Evolutionary conservation across 1,140 invertebrate species (phyloP).

Genomic region (Drosophila auraria): DNA sequence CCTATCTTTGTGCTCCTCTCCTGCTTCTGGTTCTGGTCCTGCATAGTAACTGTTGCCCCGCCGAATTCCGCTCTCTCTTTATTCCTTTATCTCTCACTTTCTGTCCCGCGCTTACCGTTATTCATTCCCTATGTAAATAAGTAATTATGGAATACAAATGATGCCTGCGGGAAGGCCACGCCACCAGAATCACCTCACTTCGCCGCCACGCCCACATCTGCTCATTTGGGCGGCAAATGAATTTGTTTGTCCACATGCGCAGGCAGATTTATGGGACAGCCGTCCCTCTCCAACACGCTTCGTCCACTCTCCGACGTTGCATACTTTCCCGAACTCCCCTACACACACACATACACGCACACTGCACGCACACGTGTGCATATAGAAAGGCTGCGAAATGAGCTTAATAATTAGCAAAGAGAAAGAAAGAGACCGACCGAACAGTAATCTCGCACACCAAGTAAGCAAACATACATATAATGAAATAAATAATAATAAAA

Average conservation of each 20-base stretch:
- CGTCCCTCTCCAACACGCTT: neutral
- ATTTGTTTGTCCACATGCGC: conserved; percentile 54
- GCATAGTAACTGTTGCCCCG: conserved; percentile 11
- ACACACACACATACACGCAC: conserved; percentile 2
- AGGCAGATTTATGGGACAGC: conserved; percentile 37
- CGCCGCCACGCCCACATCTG: conserved; percentile 5
- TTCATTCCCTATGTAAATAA: conserved; percentile 45
- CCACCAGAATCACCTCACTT: conserved; percentile 11
- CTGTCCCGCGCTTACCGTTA: neutral
- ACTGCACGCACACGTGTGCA: conserved; percentile 34
- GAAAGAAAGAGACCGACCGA: conserved; percentile 15
- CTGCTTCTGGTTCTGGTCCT: neutral
- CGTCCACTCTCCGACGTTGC: neutral
- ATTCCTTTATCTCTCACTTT: too few relatives aligned
- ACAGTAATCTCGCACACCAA: conserved; percentile 37
- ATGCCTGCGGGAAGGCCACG: conserved; percentile 38
- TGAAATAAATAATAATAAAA: conserved; percentile 63
- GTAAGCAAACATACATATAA: conserved; percentile 47
- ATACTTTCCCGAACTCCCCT: conserved; percentile 10
- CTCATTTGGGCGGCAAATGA: conserved; percentile 21
- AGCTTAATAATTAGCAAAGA: conserved; percentile 66
- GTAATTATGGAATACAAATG: conserved; percentile 58
- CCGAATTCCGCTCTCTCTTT: neutral
- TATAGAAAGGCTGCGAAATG: conserved; percentile 59
- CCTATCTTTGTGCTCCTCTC: neutral